These are phyloP conservation scores for Peromyscus nudipes DNA, from an alignment of 2,797 vertebrate genomes.

Conservation along the genomic window DNA sequence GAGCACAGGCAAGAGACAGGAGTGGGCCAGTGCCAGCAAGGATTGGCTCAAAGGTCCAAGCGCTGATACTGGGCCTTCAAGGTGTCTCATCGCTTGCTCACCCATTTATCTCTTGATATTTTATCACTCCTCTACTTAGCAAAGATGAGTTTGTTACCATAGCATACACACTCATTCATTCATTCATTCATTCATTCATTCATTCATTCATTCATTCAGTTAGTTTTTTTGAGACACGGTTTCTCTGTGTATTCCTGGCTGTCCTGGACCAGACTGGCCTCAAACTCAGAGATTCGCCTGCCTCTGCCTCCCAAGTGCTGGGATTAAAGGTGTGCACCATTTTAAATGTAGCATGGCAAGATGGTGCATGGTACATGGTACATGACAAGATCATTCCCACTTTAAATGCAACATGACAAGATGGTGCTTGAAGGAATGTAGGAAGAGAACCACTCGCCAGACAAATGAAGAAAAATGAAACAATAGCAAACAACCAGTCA, in stretches of 20 bases:
- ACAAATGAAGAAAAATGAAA: neutral
- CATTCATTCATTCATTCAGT: accelerated
- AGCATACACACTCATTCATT: neutral
- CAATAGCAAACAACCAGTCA: neutral
- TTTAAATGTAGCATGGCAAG: neutral
- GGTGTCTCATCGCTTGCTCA: neutral
- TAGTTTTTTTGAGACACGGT: neutral
- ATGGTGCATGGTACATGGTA: neutral
- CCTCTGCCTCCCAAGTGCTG: neutral
- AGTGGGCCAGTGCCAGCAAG: neutral
- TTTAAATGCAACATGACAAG: neutral
- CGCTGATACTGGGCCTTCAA: neutral
- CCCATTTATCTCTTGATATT: neutral
- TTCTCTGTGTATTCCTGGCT: neutral
- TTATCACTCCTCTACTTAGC: conserved; percentile 1
- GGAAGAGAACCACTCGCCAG: neutral
- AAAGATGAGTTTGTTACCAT: neutral
- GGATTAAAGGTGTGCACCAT: neutral
- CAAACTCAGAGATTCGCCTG: neutral
- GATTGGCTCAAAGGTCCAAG: neutral
- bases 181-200: neutral
- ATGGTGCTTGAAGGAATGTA: neutral
- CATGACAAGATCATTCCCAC: too few relatives aligned
- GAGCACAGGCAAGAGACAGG: neutral
- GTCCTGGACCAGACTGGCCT: neutral